Percentiles rank a stretch among this genome's conserved stretches.
These are phyloP conservation scores for Cossypha polioptera DNA, from an alignment of 2,797 vertebrate genomes.

Conservation along the genomic window DNA sequence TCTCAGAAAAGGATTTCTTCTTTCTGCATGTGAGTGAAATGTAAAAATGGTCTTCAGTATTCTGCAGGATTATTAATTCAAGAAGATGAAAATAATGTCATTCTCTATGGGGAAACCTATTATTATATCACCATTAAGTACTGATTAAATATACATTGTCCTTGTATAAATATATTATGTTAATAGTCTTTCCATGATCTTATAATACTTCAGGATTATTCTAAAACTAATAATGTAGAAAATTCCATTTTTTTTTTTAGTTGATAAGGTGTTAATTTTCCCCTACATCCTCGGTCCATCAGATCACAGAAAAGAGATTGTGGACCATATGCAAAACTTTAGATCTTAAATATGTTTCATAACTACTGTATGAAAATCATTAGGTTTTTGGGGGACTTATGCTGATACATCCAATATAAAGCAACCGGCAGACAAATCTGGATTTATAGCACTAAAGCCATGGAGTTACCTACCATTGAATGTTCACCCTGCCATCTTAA, in stretches of 20 bases:
- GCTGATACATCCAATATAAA: background rate
- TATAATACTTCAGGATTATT: slow-evolving; percentile 30
- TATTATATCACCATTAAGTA: slow-evolving; percentile 56
- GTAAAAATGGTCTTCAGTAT: slow-evolving; percentile 7
- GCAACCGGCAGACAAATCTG: background rate
- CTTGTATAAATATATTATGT: slow-evolving; percentile 50
- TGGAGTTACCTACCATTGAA: background rate
- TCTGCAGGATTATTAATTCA: slow-evolving; percentile 54
- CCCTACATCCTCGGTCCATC: background rate
- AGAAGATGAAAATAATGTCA: slow-evolving; percentile 39
- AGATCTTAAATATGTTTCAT: background rate
- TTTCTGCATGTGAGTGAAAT: slow-evolving; percentile 1
- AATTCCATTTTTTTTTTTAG: background rate
- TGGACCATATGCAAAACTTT: background rate
- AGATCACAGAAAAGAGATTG: background rate
- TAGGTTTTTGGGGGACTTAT: background rate
- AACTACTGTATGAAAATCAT: background rate
- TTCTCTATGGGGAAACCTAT: slow-evolving; percentile 14
- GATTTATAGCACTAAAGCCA: background rate
- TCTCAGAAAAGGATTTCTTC: background rate
- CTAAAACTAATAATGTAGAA: background rate
- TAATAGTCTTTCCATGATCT: slow-evolving; percentile 37
- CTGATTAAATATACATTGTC: slow-evolving; percentile 53
- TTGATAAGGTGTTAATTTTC: background rate
- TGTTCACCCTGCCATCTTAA: background rate